Base-by-base conservation (phyloP, 2,888 invertebrate species). In the Drosophila atroscutellata region DNA sequence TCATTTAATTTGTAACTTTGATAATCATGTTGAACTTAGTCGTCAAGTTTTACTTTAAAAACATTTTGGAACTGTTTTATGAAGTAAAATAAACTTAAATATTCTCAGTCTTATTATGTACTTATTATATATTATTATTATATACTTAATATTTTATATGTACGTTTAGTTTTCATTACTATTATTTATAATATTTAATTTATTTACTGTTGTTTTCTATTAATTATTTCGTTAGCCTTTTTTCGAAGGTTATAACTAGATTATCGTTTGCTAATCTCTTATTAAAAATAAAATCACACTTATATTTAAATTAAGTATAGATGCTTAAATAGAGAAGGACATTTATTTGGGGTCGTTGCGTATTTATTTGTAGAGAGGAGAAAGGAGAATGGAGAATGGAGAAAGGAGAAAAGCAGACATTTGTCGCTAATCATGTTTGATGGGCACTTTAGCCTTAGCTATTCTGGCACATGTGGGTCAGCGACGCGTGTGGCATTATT, bases 361-460 rank as follows among this genome's bases (percentile, higher is more conserved):
- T 34, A 28, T 50, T 50, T 20, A 32, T 51, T 45, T 15, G 8
- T 4, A 1, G 24, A 8, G 45, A 4, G 42, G 42, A 47, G 42
- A 20, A 8, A 2, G 30, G 20, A 28, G 13, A 13, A 2, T 0
- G 32, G 9, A 32, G 32, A 9, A 9, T 0, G 30, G 20, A 13
- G 11, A 13, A 18, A n/a, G 32, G 9, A 28, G 55, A 18, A 15
- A 24, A 45, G 15, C 24, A 24, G 8, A 67, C 75, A 61, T 36
- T 68, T 80, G 55, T 45, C 74, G 67, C 81, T 80, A 74, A 80
- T 80, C 81, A 81, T 74, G 74, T 77, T 80, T 81, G 79, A 80
- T 80, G 77, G 74, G 61, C 68, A 59, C 52, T 66, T 55, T 62
- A 47, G 37, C 68, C 20, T 24, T 26, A 45, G 58, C 62, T 61